Evolutionary conservation across 2,797 vertebrate genomes (phyloP).

Genomic region (Eleutherodactylus coqui): DNA sequence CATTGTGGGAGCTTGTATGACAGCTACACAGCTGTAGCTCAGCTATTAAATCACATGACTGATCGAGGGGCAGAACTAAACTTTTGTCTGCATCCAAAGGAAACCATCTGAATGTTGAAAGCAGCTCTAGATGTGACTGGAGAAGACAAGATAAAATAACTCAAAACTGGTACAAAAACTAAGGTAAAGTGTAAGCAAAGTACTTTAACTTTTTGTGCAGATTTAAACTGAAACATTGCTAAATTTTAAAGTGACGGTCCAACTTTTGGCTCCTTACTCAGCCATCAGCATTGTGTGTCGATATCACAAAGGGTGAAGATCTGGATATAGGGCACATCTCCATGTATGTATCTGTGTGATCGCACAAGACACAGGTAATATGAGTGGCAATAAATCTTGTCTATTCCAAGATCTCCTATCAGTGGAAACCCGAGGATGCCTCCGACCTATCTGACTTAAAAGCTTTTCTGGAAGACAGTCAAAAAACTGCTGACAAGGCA

Average conservation of each 20-base stretch:
- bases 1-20: too few species aligned
- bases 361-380: not conserved
- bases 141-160: not conserved
- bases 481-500: slow-evolving; percentile 85
- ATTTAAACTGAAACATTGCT: too few species aligned
- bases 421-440: slow-evolving; percentile 73
- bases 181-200: not conserved
- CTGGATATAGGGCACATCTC: not conserved
- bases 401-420: slow-evolving; percentile 71
- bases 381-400: slow-evolving; percentile 69
- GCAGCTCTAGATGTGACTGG: not conserved
- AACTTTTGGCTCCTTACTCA: too few species aligned
- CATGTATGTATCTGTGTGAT: not conserved
- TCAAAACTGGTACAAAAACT: not conserved
- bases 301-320: not conserved
- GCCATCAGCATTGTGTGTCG: too few species aligned
- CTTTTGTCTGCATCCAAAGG: too few species aligned
- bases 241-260: too few species aligned
- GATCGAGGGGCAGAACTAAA: not conserved
- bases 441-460: slow-evolving; percentile 83
- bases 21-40: too few species aligned
- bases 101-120: not conserved
- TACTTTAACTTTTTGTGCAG: not conserved
- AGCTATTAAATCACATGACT: too few species aligned
- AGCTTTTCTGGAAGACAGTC: slow-evolving; percentile 91